Percentiles rank a stretch among this genome's conserved stretches.
phyloP scores from a whole-genome alignment of 2,113 vertebrate species.

The Mormyrus lacerda region DNA sequence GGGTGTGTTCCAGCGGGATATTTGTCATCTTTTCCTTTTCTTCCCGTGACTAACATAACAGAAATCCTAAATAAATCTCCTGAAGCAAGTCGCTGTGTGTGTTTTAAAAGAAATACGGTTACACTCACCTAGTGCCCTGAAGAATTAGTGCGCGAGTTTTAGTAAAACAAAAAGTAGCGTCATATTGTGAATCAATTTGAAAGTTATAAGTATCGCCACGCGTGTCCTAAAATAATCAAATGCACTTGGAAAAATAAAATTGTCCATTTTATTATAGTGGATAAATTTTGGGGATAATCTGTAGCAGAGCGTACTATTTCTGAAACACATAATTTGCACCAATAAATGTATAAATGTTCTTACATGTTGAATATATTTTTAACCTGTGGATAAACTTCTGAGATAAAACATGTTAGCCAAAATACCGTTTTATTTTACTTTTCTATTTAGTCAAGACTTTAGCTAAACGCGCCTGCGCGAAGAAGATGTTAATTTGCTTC shows the following conservation, averaged over 20 bases:
- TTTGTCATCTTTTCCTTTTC: constrained; percentile 16
- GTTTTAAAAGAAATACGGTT: neutral
- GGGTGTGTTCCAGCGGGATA: constrained; percentile 16
- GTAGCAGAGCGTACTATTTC: neutral
- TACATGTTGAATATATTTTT: neutral
- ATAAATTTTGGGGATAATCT: neutral
- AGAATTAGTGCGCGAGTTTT: neutral
- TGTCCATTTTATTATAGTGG: neutral
- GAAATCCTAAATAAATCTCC: neutral
- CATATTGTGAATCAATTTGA: neutral
- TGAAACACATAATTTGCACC: neutral
- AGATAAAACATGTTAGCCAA: neutral
- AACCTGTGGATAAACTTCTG: neutral
- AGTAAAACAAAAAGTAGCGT: neutral
- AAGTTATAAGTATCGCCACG: neutral
- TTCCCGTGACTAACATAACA: neutral
- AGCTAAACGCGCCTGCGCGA: neutral
- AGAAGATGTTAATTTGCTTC: neutral
- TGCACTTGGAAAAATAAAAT: neutral
- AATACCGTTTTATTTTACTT: neutral
- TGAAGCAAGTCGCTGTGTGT: neutral
- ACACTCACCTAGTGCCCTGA: neutral
- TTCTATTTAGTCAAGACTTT: neutral
- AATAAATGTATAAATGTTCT: neutral
- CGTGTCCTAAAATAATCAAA: neutral